Evolutionary conservation across 2,113 vertebrate species (phyloP), one percentile per base, ranked within the genome.

Genomic region (Nerophis ophidion): DNA sequence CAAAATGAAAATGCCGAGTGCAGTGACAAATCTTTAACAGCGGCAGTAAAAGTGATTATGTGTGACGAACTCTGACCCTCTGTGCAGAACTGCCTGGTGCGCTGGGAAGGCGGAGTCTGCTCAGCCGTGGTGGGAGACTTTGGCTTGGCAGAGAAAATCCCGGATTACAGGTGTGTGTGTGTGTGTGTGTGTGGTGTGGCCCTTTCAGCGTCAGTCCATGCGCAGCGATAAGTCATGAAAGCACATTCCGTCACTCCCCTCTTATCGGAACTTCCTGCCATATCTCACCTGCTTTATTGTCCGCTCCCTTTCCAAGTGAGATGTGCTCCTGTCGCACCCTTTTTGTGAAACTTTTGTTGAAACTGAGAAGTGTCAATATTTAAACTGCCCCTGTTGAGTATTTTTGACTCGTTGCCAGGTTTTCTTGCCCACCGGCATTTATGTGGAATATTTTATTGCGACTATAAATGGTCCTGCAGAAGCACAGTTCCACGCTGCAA

Each of bases 61-160:
- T 55, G 40, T 65, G 57, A 49, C 48, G 16, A 49, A 49, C 16
- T 16, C 8, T 49, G 48, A n/a, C 48, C 17, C 50, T 65, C 38
- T 56, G 16, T 62, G 63, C 77, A 98, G 96, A 99, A 99, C 88
- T 98, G 96, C 84, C 87, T 99, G 79, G 92, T 99, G 69, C 92
- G 92, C 61, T 91, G 91, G 68, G 95, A 98, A 57, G 88, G 89
- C 36, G 74, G 55, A 1, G 79, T 90, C 48, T 94, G 93, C 86
- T 94, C 93, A 0, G 94, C 91, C 7, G 94, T 99, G 19, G 96
- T 98, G 71, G 95, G 93, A 46, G 96, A 98, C 87, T 97, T 99
- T 0, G 96, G 96, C 55, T 89, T 99, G 84, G 95, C 96, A 0
- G 96, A 98, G 85, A 98, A 97, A 87, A 99, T 98, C 62, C 96